Base-by-base conservation (phyloP, 2,888 invertebrate genomes). In the Oeneis ivallda region DNA sequence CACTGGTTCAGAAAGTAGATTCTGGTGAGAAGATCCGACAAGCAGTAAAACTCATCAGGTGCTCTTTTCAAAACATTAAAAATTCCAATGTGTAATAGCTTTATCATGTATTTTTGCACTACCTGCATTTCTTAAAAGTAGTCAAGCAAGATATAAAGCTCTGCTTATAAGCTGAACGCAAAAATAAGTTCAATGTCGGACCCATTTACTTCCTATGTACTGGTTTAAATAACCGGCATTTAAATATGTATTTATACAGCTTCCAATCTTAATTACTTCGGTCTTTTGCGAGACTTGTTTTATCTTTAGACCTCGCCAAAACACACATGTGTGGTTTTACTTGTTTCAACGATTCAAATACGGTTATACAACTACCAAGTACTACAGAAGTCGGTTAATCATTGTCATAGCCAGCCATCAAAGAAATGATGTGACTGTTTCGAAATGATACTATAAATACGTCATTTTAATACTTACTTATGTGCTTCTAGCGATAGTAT, bases 171-270 rank as follows among this genome's bases (percentile, higher is more conserved):
- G 26, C 52, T 43, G 32, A 43, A 53, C 32, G 41, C 62, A 32
- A 39, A 41, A 43, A 64, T 34, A 52, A 56, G 50, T 64, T 58
- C 53, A 43, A 53, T 61, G 54, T 50, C 45, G 57, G 47, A 17
- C 45, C 53, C 50, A 61, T 56, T 58, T 57, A 57, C 57, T 62
- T 66, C 58, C 62, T 58, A 66, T 66, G 57, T 62, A 32, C 43
- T 57, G 57, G 52, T 62, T 57, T 50, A 13, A 58, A 32, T 41
- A 32, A 58, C 43, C 50, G 58, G 52, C 56, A 58, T 62, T 66
- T 45, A 37, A 54, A 54, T 10, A 54, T 15, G 1, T n/a, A n/a
- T 19, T 26, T 15, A 54, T 15, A 37, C 34, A 17, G 15, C 53
- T 54, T 37, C 37, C 34, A 53, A 53, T 37, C 15, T 37, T 50